Evolutionary conservation across 2,113 vertebrate species (phyloP).

Genomic region (Saguinus midas): DNA sequence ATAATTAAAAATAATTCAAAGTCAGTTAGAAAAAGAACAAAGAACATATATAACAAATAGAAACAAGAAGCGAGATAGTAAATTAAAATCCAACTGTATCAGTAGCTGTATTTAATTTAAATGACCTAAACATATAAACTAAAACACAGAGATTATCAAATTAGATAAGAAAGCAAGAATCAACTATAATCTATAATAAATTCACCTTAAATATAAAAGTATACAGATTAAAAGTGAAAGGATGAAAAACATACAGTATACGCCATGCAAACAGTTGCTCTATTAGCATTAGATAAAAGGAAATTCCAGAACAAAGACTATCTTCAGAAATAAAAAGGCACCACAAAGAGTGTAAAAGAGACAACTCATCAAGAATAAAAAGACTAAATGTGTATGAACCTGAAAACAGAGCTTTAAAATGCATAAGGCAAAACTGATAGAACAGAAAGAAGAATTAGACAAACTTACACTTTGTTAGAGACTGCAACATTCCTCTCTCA

Average conservation of each 20-base stretch:
- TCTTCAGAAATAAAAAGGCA: not conserved
- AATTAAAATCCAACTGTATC: not conserved
- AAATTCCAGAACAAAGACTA: not conserved
- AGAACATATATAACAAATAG: not conserved
- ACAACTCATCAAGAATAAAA: not conserved
- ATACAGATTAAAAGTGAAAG: not conserved
- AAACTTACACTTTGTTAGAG: not conserved
- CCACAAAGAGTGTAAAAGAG: not conserved
- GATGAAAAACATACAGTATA: not conserved
- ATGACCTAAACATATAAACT: not conserved
- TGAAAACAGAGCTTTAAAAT: not conserved
- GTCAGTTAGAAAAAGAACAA: not conserved
- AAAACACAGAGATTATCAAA: not conserved
- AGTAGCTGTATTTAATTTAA: not conserved
- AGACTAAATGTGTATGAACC: not conserved
- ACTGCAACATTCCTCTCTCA: not conserved
- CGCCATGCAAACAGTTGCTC: not conserved
- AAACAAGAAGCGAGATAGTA: not conserved
- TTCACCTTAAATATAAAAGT: not conserved
- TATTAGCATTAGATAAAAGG: not conserved
- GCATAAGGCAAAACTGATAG: not conserved
- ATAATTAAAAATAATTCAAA: not conserved
- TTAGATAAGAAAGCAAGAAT: not conserved
- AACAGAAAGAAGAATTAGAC: not conserved
- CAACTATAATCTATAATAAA: not conserved